Evolutionary conservation across 2,113 vertebrate genomes (phyloP).

Genomic region (Macroglossus sobrinus): DNA sequence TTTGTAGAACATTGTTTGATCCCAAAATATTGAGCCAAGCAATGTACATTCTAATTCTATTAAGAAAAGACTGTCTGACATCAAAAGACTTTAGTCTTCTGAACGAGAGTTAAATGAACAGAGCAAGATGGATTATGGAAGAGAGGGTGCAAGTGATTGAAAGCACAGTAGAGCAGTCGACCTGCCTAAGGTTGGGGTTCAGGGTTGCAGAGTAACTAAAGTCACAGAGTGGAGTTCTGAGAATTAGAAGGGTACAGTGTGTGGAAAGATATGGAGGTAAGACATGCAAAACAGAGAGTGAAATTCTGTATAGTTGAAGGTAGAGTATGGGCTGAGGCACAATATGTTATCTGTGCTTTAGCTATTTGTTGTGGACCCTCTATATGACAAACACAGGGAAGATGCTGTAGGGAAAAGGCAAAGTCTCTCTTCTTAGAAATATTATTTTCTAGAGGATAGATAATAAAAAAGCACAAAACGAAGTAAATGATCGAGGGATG

Average conservation of each 20-base stretch:
- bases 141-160: neutral
- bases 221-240: neutral
- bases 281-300: neutral
- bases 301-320: neutral
- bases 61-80: neutral
- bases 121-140: neutral
- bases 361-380: neutral
- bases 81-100: neutral
- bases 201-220: neutral
- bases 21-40: neutral
- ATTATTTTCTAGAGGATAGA: neutral
- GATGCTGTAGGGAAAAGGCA: neutral
- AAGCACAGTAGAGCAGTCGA: neutral
- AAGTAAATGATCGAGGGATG: neutral
- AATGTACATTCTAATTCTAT: neutral
- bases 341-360: neutral
- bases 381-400: neutral
- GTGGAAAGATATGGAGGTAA: neutral
- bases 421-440: neutral
- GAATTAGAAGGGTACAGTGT: neutral
- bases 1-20: neutral
- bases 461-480: neutral
- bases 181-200: neutral
- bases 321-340: neutral
- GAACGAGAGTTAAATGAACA: neutral